Evolutionary conservation across 2,797 vertebrate genomes (phyloP).

Genomic region (Menidia menidia): DNA sequence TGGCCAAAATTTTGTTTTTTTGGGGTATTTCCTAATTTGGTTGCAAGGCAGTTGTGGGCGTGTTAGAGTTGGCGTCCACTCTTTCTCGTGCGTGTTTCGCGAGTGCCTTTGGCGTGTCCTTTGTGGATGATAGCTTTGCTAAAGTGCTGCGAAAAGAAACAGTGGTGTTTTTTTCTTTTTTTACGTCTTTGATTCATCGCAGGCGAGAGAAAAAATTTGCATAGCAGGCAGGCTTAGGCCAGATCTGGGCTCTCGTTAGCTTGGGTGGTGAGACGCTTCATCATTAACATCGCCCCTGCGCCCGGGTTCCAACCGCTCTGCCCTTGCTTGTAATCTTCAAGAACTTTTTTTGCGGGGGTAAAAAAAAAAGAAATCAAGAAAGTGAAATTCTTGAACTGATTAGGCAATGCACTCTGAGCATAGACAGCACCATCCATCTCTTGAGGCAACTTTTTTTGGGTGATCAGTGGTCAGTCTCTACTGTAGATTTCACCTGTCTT

Average conservation of each 20-base stretch:
- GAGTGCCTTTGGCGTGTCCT: slow-evolving; percentile 68
- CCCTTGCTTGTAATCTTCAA: slow-evolving; percentile 66
- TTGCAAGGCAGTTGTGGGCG: slow-evolving; percentile 15
- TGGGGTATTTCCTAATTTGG: background rate
- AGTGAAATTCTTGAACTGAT: slow-evolving; percentile 30
- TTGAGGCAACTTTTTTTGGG: background rate
- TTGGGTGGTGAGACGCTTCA: slow-evolving; percentile 73
- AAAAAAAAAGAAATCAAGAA: background rate
- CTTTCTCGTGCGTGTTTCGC: background rate
- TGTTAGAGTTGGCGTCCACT: slow-evolving; percentile 7
- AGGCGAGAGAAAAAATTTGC: slow-evolving; percentile 69
- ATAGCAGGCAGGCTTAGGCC: slow-evolving; percentile 77
- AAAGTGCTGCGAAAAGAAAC: slow-evolving; percentile 79
- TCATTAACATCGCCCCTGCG: slow-evolving; percentile 72
- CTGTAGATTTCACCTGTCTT: slow-evolving; percentile 26
- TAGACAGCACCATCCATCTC: background rate
- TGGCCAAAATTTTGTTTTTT: slow-evolving; percentile 17
- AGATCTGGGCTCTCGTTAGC: slow-evolving; percentile 77
- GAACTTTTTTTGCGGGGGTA: slow-evolving; percentile 32
- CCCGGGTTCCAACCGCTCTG: slow-evolving; percentile 54
- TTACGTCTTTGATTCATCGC: slow-evolving; percentile 77
- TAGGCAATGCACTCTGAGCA: slow-evolving; percentile 20
- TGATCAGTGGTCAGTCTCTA: slow-evolving; percentile 21
- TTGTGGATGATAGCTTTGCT: slow-evolving; percentile 79
- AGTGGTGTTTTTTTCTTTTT: slow-evolving; percentile 57